Base-by-base conservation (phyloP, 1,140 invertebrate species). In the Drosophila subobscura region DNA sequence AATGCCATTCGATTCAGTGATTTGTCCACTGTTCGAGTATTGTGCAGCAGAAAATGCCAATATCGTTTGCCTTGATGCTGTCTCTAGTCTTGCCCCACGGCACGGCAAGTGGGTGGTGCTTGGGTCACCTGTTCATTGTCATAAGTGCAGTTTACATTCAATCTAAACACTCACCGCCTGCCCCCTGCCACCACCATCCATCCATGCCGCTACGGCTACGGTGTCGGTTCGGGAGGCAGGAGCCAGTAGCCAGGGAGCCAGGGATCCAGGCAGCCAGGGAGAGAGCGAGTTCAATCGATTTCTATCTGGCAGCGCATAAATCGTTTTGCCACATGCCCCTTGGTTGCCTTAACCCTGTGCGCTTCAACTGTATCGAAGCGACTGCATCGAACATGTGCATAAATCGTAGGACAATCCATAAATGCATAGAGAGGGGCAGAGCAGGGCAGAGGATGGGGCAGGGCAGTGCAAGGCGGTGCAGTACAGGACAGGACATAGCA, bases 71-170 rank as follows among this genome's bases (percentile, higher is more conserved):
- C 55, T 46, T 23, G 45, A 37, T 3, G 4, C 29, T 29, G 29
- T 8, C 47, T 61, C 47, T 51, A 49, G 64, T 71, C 25, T 40
- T 46, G 67, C 40, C 65, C 54, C 54, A 14, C 47, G 65, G 65
- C 54, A 16, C 6, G 27, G 16, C 68, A 71, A 20, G 16, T 12
- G 46, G 45, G 49, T 51, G 27, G 37, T 40, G 14, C 40, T 37
- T 37, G 61, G 70, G 72, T 84, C 71, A 79, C 76, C 72, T 85
- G 73, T 85, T 85, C 80, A 85, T 85, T 85, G 80, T 85, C 80
- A 85, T 85, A 85, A 85, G 80, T 85, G 80, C 80, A 80, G 79
- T 85, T 84, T 79, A 85, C 79, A 84, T 84, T 84, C 80, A 84
- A 84, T 84, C 79, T 79, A 85, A 84, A 85, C 80, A 84, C 72